phyloP scores from a whole-genome alignment of 2,888 invertebrate species.

The Choreutis nemorana region DNA sequence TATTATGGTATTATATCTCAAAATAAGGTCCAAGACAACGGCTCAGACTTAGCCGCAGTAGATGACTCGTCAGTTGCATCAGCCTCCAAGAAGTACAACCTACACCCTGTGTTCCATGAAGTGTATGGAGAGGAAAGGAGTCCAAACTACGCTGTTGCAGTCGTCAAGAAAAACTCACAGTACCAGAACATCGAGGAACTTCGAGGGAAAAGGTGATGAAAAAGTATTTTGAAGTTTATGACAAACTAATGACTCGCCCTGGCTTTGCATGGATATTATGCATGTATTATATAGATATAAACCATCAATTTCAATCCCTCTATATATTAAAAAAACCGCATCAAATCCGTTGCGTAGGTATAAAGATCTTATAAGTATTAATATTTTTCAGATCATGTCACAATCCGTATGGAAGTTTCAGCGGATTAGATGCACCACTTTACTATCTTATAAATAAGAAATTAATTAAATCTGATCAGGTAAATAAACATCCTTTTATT shows the following conservation, averaged over 20 bases:
- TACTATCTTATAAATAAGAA: conserved; percentile 65
- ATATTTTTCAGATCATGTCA: conserved; percentile 57
- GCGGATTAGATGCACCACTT: conserved; percentile 61
- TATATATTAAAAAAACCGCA: neutral
- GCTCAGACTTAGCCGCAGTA: conserved; percentile 75
- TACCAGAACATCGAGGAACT: conserved; percentile 67
- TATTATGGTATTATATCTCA: no score
- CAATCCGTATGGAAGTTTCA: conserved; percentile 52
- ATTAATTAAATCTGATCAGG: conserved; percentile 58
- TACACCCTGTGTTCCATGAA: conserved; percentile 71
- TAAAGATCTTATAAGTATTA: no score
- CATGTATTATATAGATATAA: neutral
- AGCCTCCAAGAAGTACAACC: conserved; percentile 57
- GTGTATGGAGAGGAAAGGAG: conserved; percentile 64
- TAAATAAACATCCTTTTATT: no score
- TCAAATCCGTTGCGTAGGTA: no score
- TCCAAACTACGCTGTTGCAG: conserved; percentile 71
- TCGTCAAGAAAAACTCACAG: conserved; percentile 67
- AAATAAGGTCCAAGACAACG: conserved; percentile 66
- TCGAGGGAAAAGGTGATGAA: conserved; percentile 70
- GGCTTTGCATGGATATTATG: neutral
- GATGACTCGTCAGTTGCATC: conserved; percentile 67
- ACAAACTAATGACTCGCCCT: neutral
- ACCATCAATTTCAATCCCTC: neutral
- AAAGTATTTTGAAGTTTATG: neutral